Percentiles rank a stretch among this genome's conserved stretches.
Evolutionary conservation across 2,797 vertebrate species (phyloP).

Genomic region (Coracias cyanogaster): DNA sequence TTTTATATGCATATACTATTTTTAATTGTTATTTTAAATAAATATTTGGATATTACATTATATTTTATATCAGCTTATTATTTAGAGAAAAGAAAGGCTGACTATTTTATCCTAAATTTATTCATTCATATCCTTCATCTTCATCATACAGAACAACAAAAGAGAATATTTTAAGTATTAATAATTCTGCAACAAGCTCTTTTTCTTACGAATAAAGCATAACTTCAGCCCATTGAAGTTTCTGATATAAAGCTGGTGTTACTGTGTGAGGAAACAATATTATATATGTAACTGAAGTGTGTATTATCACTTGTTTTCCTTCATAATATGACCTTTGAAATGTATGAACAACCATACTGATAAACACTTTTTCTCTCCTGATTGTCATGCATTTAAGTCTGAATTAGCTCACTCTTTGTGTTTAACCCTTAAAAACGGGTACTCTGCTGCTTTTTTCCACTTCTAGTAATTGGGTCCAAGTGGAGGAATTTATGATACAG

Average conservation of each 20-base stretch:
- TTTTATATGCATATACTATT: not conserved
- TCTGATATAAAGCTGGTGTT: not conserved
- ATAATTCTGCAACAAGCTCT: not conserved
- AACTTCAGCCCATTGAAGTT: not conserved
- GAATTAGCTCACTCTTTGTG: not conserved
- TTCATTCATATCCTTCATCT: conserved; percentile 8
- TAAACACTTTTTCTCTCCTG: not conserved
- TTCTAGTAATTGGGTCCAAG: conserved; percentile 68
- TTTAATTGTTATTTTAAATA: not conserved
- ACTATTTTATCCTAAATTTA: conserved; percentile 30
- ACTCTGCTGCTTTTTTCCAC: conserved; percentile 49
- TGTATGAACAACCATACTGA: not conserved
- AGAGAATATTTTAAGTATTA: not conserved
- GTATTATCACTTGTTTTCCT: not conserved
- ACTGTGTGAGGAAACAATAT: not conserved
- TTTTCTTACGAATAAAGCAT: not conserved
- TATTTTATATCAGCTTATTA: conserved; percentile 5
- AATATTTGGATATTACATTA: not conserved
- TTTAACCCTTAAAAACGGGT: conserved; percentile 34
- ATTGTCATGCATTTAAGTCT: not conserved
- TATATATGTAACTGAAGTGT: not conserved
- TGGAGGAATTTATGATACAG: conserved; percentile 49
- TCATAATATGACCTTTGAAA: not conserved
- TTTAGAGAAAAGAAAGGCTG: conserved; percentile 33
- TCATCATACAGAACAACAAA: not conserved